These are phyloP conservation scores for Hippocampus kuda DNA, from an alignment of 2,797 vertebrate genomes.

Conservation along the genomic window DNA sequence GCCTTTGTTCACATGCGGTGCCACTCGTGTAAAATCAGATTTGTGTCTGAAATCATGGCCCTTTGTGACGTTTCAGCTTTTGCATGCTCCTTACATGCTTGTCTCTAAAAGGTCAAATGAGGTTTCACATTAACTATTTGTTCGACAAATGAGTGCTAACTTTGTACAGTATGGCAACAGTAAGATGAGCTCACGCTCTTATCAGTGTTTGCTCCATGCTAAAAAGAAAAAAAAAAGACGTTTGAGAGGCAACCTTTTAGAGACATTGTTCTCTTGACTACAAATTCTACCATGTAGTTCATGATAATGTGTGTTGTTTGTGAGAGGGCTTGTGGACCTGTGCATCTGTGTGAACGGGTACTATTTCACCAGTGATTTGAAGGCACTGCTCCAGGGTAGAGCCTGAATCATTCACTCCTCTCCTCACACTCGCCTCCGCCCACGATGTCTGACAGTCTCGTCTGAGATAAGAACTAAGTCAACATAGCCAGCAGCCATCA, in stretches of 20 bases:
- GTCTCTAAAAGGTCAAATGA: slow-evolving; percentile 28
- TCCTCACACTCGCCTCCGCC: slow-evolving; percentile 53
- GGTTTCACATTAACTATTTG: slow-evolving; percentile 15
- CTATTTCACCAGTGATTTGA: slow-evolving; percentile 39
- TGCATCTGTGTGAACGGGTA: neutral
- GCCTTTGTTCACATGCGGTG: neutral
- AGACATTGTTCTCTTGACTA: slow-evolving; percentile 22
- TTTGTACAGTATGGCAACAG: slow-evolving; percentile 12
- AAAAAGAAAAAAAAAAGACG: slow-evolving; percentile 13
- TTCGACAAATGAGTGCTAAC: slow-evolving; percentile 20
- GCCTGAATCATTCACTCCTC: slow-evolving; percentile 39
- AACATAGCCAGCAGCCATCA: slow-evolving; percentile 16
- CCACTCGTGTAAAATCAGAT: neutral
- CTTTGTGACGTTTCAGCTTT: neutral
- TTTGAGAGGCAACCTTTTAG: slow-evolving; percentile 32
- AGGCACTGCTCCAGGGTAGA: slow-evolving; percentile 45
- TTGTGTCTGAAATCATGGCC: neutral
- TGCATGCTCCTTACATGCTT: slow-evolving; percentile 3
- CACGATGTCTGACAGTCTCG: slow-evolving; percentile 49
- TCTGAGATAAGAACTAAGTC: slow-evolving; percentile 48
- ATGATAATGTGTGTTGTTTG: slow-evolving; percentile 31
- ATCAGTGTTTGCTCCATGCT: slow-evolving; percentile 30
- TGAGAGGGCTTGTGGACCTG: slow-evolving; percentile 7
- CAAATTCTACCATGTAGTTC: slow-evolving; percentile 19
- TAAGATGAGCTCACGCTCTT: slow-evolving; percentile 10